Evolutionary conservation across 2,797 vertebrate genomes (phyloP).

Genomic region (Microtus californicus): DNA sequence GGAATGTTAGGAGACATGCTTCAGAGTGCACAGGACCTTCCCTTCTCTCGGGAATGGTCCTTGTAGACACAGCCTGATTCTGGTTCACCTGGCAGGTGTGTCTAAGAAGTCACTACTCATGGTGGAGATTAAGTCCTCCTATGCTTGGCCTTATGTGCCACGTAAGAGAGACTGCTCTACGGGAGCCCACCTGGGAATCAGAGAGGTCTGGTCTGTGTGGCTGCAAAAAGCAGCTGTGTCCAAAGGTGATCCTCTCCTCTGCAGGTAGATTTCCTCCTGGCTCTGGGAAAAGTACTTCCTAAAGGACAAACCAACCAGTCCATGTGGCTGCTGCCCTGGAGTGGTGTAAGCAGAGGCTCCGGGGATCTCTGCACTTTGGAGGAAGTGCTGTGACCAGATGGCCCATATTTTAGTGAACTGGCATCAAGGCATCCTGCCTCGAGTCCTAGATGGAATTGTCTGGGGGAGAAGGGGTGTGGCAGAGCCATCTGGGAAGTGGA

Average conservation of each 20-base stretch:
- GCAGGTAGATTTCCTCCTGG: background rate
- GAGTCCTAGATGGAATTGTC: background rate
- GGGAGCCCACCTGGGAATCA: background rate
- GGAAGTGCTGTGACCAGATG: background rate
- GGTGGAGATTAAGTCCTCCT: background rate
- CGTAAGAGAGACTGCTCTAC: background rate
- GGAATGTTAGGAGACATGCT: background rate
- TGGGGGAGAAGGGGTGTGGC: background rate
- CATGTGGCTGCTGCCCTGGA: background rate
- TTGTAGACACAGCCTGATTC: background rate
- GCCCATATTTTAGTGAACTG: background rate
- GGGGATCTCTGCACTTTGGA: background rate
- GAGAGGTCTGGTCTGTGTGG: background rate
- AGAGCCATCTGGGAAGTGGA: constrained; percentile 17
- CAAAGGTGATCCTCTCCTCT: background rate
- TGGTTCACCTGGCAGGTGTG: background rate
- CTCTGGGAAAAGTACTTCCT: background rate
- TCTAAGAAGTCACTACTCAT: background rate
- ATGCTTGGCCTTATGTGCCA: background rate
- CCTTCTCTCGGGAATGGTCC: background rate
- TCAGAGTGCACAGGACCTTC: background rate
- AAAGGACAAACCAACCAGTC: background rate
- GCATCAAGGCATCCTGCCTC: constrained; percentile 15
- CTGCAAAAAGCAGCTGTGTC: background rate
- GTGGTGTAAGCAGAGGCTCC: background rate